Conservation (phyloP, 2,797 vertebrate species). For the Gallirallus australis region DNA sequence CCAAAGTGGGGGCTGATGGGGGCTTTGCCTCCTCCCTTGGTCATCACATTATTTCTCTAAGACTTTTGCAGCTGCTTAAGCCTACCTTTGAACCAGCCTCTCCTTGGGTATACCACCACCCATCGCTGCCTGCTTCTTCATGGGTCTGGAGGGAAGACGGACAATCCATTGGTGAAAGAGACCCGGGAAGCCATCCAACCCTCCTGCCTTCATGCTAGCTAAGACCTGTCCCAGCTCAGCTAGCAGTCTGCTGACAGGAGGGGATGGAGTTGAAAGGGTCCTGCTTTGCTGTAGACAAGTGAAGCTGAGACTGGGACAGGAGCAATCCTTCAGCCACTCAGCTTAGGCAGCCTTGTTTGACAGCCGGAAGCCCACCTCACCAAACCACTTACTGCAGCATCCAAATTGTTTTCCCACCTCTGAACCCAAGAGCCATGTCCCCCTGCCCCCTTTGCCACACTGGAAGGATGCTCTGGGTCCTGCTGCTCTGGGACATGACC, state of each 20-base stretch:
- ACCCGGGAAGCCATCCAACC: rapidly evolving
- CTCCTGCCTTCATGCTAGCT: background rate
- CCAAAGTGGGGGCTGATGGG: background rate
- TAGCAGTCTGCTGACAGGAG: background rate
- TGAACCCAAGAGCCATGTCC: rapidly evolving
- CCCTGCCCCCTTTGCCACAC: background rate
- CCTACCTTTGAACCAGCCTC: background rate
- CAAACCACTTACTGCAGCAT: background rate
- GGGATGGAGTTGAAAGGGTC: background rate
- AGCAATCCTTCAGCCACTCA: background rate
- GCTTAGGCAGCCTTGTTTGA: background rate
- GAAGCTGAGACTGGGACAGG: background rate
- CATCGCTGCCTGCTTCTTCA: background rate
- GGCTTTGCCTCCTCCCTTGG: background rate
- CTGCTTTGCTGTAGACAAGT: background rate
- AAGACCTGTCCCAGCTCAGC: background rate
- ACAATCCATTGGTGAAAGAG: background rate
- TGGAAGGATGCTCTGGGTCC: background rate
- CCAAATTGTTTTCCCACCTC: background rate
- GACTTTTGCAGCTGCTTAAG: background rate
- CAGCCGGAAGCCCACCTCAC: background rate
- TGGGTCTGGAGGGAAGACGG: background rate
- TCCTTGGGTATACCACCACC: background rate
- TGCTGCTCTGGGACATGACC: background rate
- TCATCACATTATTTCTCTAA: background rate